Evolutionary conservation across 1,140 invertebrate species (phyloP).

Genomic region (Tetramorium parvispinum): DNA sequence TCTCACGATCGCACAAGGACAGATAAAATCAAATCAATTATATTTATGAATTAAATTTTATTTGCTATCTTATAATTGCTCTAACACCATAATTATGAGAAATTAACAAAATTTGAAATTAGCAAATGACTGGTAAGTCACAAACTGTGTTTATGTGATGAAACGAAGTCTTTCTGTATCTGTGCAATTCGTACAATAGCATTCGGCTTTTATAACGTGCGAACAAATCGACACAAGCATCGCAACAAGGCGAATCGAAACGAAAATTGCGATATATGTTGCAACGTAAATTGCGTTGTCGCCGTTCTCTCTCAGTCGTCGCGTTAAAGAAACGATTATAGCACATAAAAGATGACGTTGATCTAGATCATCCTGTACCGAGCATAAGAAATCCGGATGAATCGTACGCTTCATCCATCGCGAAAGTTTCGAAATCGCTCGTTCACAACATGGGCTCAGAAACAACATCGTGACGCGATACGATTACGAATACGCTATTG

Average conservation of each 20-base stretch:
- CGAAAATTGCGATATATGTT: not conserved
- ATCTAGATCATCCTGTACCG: constrained; percentile 19
- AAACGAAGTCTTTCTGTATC: not conserved
- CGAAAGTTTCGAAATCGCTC: constrained; percentile 17
- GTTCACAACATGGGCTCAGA: not conserved
- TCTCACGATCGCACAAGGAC: too few relatives aligned
- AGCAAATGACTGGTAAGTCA: not conserved
- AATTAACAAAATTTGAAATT: too few relatives aligned
- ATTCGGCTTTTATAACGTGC: not conserved
- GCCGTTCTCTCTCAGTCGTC: constrained; percentile 5
- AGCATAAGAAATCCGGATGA: constrained; percentile 3
- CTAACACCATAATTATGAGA: not conserved
- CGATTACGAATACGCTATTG: constrained; percentile 13
- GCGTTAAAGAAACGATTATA: constrained; percentile 1
- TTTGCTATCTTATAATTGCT: not conserved
- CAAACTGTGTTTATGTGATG: not conserved
- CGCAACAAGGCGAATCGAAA: not conserved
- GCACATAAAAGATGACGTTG: constrained; percentile 13
- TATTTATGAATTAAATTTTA: not conserved
- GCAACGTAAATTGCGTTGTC: not conserved
- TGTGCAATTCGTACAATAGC: not conserved
- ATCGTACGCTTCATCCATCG: not conserved
- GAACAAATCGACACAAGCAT: not conserved
- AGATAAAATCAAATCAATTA: too few relatives aligned
- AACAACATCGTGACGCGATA: constrained; percentile 24